phyloP scores from a whole-genome alignment of 2,113 vertebrate genomes.

The Herpailurus yagouaroundi region DNA sequence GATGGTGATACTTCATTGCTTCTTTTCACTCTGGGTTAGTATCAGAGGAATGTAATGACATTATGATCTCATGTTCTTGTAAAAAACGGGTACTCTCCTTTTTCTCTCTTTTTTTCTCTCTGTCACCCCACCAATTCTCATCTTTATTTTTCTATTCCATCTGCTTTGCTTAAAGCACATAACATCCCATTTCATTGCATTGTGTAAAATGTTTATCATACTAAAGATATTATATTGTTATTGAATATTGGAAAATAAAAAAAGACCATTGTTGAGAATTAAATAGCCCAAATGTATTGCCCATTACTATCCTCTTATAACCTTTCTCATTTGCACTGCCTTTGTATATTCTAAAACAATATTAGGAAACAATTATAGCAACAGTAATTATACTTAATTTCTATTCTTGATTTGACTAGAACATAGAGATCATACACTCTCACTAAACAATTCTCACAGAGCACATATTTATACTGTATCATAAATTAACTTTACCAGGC shows the following conservation, averaged over 20 bases:
- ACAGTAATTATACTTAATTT: slow-evolving; percentile 1
- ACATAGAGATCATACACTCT: neutral
- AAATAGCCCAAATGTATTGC: neutral
- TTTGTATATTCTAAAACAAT: slow-evolving; percentile 26
- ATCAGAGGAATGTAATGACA: neutral
- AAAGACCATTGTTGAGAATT: slow-evolving; percentile 1
- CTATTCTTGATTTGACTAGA: neutral
- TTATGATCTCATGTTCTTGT: neutral
- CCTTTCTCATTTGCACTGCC: neutral
- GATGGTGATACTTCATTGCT: neutral
- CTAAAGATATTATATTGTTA: neutral
- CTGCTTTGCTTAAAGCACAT: slow-evolving; percentile 16
- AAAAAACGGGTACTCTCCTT: neutral
- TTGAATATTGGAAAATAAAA: slow-evolving; percentile 43
- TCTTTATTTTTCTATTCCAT: neutral
- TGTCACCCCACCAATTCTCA: neutral
- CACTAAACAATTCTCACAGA: neutral
- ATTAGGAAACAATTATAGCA: neutral
- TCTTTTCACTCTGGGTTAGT: neutral
- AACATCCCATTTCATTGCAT: slow-evolving; percentile 13
- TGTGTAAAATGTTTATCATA: slow-evolving; percentile 12
- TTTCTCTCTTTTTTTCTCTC: neutral
- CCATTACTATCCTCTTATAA: neutral
- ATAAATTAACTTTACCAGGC: neutral
- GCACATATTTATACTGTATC: neutral